A percentile compares a stretch with the other conserved stretches of the same genome.
Conservation (phyloP, 1,140 invertebrate species). For the honey bee (Apis mellifera) region DNA sequence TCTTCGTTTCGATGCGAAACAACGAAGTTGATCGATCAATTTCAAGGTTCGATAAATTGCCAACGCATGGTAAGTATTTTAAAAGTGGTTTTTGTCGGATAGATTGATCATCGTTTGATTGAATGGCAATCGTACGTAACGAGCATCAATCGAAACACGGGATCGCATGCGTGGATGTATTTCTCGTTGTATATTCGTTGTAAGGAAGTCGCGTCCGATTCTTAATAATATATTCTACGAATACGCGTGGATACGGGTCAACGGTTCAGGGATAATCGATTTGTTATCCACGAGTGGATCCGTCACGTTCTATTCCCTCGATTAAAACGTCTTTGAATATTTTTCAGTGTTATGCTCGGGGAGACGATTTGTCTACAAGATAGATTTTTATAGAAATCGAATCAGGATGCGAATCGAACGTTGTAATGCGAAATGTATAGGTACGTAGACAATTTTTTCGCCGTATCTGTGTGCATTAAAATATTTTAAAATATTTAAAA, state of each 20-base stretch:
- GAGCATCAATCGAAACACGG: slow-evolving; percentile 1
- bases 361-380: no score
- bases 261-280: slow-evolving; percentile 36
- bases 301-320: slow-evolving; percentile 2
- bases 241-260: not conserved
- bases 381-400: no score
- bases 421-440: no score
- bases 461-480: no score
- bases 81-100: not conserved
- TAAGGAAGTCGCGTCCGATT: slow-evolving; percentile 7
- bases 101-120: slow-evolving; percentile 23
- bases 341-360: not conserved
- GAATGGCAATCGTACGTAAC: slow-evolving; percentile 35
- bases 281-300: slow-evolving; percentile 16
- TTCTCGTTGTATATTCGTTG: slow-evolving; percentile 24
- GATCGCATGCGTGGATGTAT: not conserved
- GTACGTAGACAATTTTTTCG: no score
- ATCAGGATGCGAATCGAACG: no score
- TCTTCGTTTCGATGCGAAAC: not conserved
- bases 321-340: not conserved
- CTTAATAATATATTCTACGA: slow-evolving; percentile 29
- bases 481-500: no score
- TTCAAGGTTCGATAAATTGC: slow-evolving; percentile 21
- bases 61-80: not conserved
- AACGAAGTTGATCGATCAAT: slow-evolving; percentile 12